Evolutionary conservation across 1,140 invertebrate genomes (phyloP).

Genomic region (Ridgeia piscesae): DNA sequence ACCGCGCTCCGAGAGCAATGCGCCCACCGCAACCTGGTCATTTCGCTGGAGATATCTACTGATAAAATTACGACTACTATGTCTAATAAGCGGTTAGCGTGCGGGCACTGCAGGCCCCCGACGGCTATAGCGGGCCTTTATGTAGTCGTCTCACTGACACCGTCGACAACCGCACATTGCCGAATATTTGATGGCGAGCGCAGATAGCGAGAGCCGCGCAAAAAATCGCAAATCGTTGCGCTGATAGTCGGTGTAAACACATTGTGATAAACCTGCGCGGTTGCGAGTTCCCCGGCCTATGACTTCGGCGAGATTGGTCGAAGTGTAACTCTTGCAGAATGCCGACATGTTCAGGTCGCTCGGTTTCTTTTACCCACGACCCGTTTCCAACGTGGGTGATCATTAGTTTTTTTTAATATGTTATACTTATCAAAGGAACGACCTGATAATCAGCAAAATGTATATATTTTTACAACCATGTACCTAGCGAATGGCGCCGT

Average conservation of each 20-base stretch:
- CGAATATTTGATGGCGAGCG: not conserved
- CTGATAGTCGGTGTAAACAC: not conserved
- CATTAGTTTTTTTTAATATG: not conserved
- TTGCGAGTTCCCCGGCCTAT: not conserved
- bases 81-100: constrained; percentile 4
- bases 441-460: not conserved
- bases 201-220: not conserved
- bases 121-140: not conserved
- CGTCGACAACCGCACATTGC: not conserved
- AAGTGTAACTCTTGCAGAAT: not conserved
- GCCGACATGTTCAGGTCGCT: not conserved
- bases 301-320: not conserved
- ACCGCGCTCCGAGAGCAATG: not conserved
- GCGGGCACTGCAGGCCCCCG: not conserved
- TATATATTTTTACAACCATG: not conserved
- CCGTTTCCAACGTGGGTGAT: not conserved
- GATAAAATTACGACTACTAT: not conserved
- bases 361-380: not conserved
- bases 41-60: not conserved
- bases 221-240: not conserved
- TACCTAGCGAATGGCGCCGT: not conserved
- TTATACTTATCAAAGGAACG: not conserved
- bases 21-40: not conserved
- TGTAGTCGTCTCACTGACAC: not conserved
- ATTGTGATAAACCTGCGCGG: not conserved